Percentiles rank a stretch among this genome's conserved stretches.
Conservation (phyloP, 1,140 invertebrate species). For the Penaeus indicus region DNA sequence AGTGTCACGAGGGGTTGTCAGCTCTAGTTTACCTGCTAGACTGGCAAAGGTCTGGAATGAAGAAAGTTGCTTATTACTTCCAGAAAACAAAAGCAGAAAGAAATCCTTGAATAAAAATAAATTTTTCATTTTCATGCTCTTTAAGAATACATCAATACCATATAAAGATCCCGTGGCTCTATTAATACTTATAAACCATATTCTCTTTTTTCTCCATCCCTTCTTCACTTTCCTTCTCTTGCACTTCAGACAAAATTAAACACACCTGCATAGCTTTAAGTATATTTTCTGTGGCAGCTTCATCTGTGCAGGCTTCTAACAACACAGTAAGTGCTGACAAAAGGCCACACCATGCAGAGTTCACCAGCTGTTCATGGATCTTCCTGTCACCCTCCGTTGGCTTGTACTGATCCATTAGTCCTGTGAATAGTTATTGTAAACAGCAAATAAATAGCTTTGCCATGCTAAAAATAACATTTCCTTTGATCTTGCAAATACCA, state of each 20-base stretch:
- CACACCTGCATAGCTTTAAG: slow-evolving; percentile 81
- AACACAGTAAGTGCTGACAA: slow-evolving; percentile 91
- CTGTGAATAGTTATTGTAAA: neutral
- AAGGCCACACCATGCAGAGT: slow-evolving; percentile 95
- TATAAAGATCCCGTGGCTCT: neutral
- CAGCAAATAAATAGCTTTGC: too few species aligned
- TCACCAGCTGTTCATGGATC: slow-evolving; percentile 84
- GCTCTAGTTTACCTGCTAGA: slow-evolving; percentile 81
- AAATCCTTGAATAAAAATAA: neutral
- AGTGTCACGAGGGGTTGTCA: slow-evolving; percentile 86
- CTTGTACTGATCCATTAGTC: slow-evolving; percentile 69
- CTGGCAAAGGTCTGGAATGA: slow-evolving; percentile 82
- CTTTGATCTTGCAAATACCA: neutral
- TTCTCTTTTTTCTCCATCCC: too few species aligned
- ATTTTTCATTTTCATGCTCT: too few species aligned
- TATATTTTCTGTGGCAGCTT: slow-evolving; percentile 88
- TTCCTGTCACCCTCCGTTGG: slow-evolving; percentile 74
- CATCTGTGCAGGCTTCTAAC: slow-evolving; percentile 95
- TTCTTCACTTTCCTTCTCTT: too few species aligned
- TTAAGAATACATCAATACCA: neutral
- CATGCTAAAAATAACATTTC: neutral
- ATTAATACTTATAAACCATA: too few species aligned
- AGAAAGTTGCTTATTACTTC: neutral
- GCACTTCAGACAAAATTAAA: neutral
- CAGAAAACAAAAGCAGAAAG: neutral